Percentiles rank a stretch among this genome's conserved stretches.
These are phyloP conservation scores for Genyomyrus donnyi DNA, from an alignment of 2,113 vertebrate genomes.

Conservation along the genomic window DNA sequence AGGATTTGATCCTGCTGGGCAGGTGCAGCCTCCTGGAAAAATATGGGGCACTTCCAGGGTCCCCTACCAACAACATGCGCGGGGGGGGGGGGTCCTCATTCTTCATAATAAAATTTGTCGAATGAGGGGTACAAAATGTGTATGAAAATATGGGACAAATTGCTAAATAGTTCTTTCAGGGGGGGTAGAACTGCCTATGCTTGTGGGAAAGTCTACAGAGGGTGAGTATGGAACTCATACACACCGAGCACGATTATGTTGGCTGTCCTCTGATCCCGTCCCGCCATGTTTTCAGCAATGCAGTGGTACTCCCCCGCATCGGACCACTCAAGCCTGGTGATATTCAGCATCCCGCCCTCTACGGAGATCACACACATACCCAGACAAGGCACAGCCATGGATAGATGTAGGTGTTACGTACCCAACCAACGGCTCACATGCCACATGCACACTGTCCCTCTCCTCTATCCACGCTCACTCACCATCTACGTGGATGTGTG, in stretches of 20 bases:
- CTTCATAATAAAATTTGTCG: neutral
- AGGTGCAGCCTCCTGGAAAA: neutral
- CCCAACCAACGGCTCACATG: neutral
- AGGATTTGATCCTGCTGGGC: neutral
- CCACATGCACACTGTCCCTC: neutral
- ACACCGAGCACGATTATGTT: conserved; percentile 46
- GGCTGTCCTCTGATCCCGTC: conserved; percentile 44
- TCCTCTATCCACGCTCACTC: conserved; percentile 12
- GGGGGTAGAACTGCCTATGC: neutral
- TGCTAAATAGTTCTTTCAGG: neutral
- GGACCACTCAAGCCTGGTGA: conserved; percentile 43
- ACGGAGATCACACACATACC: neutral
- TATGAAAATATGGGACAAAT: neutral
- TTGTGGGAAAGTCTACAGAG: neutral
- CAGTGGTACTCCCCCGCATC: conserved; percentile 60
- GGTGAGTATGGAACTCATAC: neutral
- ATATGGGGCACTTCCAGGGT: neutral
- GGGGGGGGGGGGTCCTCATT: neutral
- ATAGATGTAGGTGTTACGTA: too few species aligned
- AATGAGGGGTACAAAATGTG: neutral
- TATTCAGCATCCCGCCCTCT: conserved; percentile 51
- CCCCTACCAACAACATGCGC: neutral
- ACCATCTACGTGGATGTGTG: conserved; percentile 41
- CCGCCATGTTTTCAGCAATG: conserved; percentile 54
- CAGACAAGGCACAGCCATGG: neutral